Base-by-base conservation (phyloP, 2,888 invertebrate genomes). In the Apomyelois bistriatella region DNA sequence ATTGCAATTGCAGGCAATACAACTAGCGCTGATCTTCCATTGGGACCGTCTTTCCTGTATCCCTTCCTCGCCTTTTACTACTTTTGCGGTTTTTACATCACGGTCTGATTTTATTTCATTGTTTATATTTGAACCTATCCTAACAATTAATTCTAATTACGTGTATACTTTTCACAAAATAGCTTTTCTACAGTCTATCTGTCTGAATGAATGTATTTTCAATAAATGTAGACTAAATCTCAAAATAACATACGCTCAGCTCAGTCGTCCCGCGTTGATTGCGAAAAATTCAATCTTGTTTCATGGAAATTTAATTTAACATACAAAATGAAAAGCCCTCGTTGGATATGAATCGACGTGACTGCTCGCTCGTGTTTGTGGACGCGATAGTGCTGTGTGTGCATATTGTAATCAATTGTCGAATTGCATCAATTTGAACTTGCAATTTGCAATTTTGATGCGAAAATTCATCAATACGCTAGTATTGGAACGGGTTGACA, bases 291-390 rank as follows among this genome's bases (percentile, higher is more conserved):
- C 88, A 88, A 89, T 89, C 85, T 85, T 87, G 89, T 90, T 89
- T 84, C 88, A 88, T 88, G 83, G 85, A 90, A 88, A 90, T 90
- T 90, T 89, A 88, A 90, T 90, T 90, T 89, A 88, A 88, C 89
- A 87, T 88, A 81, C 85, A 81, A 88, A 90, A 89, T 89, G 89
- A 88, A 88, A 86, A 84, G 87, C 82, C 70, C 76, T 77, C 82
- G 83, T 68, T 77, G 82, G 84, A 85, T 89, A 90, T 90, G 88
- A 87, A 88, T 84, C 86, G 88, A 78, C 74, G 70, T 76, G 86
- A 85, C 85, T 87, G 86, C 86, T 86, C 86, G 81, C 69, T 76
- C 76, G 82, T 86, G 85, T 88, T 87, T 86, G 87, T 82, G 83
- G 78, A 85, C 75, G 68, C 71, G 76, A 79, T 80, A 76, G 76